phyloP scores from a whole-genome alignment of 2,888 invertebrate species.

The Sycophila texana region DNA sequence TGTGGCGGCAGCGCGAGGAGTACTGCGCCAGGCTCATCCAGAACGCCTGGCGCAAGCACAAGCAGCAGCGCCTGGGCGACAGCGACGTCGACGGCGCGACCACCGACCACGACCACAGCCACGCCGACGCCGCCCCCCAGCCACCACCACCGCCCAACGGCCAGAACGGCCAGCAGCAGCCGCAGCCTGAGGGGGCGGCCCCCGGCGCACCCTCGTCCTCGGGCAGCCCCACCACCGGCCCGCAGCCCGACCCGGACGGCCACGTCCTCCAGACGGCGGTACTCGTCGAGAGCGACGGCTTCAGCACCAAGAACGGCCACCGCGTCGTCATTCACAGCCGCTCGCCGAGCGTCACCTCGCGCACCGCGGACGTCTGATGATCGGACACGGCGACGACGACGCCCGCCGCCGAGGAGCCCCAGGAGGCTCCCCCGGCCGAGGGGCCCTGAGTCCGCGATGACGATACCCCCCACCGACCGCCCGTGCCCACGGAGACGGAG shows the following conservation, averaged over 20 bases:
- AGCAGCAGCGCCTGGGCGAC: conserved; percentile 81
- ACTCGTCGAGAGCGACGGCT: conserved; percentile 89
- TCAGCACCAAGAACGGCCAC: conserved; percentile 90
- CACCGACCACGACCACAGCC: conserved; percentile 41
- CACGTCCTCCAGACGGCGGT: conserved; percentile 86
- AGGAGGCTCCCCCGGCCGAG: background rate
- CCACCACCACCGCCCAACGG: background rate
- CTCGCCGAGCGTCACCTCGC: conserved; percentile 90
- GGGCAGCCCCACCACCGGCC: background rate
- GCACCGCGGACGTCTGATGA: conserved; percentile 89
- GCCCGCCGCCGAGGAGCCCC: conserved; percentile 37
- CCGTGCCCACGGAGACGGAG: conserved; percentile 42
- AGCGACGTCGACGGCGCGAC: conserved; percentile 74
- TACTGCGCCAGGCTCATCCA: conserved; percentile 97
- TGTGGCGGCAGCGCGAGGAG: conserved; percentile 97
- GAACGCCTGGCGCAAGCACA: conserved; percentile 94
- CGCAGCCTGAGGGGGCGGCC: background rate
- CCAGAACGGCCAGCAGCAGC: background rate
- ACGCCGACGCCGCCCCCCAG: conserved; percentile 5
- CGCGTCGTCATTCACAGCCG: conserved; percentile 93
- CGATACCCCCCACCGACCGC: conserved; percentile 1
- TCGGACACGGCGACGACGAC: conserved; percentile 54
- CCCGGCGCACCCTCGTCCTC: background rate
- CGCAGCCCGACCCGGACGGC: conserved; percentile 44
- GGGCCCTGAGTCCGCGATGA: background rate